A percentile compares a stretch with the other conserved stretches of the same genome.
These are phyloP conservation scores for Elgaria multicarinata DNA, from an alignment of 2,113 vertebrate species.

Conservation along the genomic window DNA sequence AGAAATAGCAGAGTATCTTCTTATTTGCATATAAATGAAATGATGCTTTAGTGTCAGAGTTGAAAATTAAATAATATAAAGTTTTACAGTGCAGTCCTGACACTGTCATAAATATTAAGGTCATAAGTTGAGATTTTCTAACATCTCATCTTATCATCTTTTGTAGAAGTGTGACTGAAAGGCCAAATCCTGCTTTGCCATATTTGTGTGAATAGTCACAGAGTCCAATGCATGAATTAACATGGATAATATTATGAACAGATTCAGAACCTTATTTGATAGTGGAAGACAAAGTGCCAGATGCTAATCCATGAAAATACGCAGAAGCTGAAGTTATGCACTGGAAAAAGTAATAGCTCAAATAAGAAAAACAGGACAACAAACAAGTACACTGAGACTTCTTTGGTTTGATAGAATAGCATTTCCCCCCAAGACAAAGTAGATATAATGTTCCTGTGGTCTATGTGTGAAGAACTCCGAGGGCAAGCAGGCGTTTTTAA, in stretches of 20 bases:
- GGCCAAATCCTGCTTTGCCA: conserved; percentile 60
- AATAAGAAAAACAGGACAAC: conserved; percentile 30
- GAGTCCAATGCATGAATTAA: conserved; percentile 61
- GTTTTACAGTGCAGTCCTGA: conserved; percentile 66
- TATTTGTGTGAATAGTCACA: conserved; percentile 57
- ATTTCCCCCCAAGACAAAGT: background rate
- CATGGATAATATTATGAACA: conserved; percentile 64
- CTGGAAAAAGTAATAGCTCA: background rate
- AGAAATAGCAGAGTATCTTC: conserved; percentile 57
- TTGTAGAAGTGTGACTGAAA: conserved; percentile 67
- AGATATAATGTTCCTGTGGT: background rate
- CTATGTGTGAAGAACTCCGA: background rate
- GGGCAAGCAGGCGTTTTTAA: background rate
- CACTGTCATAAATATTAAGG: conserved; percentile 72
- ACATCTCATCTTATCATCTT: conserved; percentile 74
- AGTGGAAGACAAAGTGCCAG: conserved; percentile 31
- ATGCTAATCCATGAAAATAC: conserved; percentile 39
- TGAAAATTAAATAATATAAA: conserved; percentile 73
- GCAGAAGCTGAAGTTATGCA: conserved; percentile 37
- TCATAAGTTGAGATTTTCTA: conserved; percentile 69
- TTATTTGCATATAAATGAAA: conserved; percentile 77
- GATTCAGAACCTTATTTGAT: conserved; percentile 51
- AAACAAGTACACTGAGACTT: conserved; percentile 21
- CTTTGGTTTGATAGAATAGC: background rate
- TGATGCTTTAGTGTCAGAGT: conserved; percentile 74